phyloP scores from a whole-genome alignment of 2,797 vertebrate species.

The Vultur gryphus region DNA sequence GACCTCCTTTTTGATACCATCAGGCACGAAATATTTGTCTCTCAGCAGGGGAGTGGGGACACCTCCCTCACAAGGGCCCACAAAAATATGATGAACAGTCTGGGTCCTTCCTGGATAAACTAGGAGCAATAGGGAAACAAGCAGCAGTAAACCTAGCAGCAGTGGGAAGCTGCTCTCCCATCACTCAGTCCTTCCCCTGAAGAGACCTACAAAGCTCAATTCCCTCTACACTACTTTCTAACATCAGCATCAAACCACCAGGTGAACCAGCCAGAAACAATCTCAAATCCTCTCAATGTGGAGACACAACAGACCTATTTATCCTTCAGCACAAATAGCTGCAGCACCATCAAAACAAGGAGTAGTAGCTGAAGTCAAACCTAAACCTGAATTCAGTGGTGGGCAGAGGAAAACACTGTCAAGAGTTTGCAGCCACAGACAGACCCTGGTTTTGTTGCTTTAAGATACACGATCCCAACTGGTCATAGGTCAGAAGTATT shows the following conservation, averaged over 20 bases:
- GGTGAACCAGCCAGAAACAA: neutral
- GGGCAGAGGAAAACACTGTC: neutral
- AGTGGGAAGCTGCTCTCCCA: neutral
- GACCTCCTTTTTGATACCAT: neutral
- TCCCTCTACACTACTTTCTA: neutral
- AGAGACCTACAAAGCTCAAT: neutral
- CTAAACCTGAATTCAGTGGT: neutral
- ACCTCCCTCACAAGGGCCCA: neutral
- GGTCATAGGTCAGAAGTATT: slow-evolving; percentile 57
- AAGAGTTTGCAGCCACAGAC: neutral
- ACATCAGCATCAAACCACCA: neutral
- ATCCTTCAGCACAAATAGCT: neutral
- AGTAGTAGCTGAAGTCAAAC: neutral
- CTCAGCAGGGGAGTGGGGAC: accelerated
- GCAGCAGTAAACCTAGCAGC: neutral
- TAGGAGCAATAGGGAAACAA: neutral
- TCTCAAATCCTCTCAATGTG: neutral
- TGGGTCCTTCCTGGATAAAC: neutral
- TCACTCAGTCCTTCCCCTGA: neutral
- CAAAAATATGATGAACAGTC: neutral
- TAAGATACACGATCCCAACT: slow-evolving; percentile 37
- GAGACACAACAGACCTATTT: neutral
- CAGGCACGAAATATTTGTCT: neutral
- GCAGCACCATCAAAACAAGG: neutral
- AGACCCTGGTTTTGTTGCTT: neutral